Evolutionary conservation across 2,797 vertebrate genomes (phyloP).

Genomic region (Gorsachius magnificus): DNA sequence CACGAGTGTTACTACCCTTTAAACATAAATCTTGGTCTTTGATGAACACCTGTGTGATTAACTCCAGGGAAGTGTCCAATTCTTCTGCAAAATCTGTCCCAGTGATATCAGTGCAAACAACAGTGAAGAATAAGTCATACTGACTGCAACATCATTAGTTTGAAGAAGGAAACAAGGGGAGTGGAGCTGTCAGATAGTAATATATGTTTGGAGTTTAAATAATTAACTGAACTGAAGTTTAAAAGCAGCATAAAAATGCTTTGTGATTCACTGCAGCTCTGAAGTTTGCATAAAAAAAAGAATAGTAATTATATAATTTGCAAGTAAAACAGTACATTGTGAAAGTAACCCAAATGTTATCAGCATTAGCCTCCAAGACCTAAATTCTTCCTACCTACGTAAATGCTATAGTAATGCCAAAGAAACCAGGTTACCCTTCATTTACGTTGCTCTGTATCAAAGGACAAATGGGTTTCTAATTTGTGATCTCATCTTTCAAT

Average conservation of each 20-base stretch:
- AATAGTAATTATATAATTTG: not conserved
- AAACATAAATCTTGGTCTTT: not conserved
- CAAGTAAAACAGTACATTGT: not conserved
- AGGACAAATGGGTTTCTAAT: not conserved
- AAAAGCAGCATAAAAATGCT: not conserved
- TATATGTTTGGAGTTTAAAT: not conserved
- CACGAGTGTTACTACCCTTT: not conserved
- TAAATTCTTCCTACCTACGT: not conserved
- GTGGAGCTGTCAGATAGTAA: not conserved
- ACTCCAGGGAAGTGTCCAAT: not conserved
- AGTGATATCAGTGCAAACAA: not conserved
- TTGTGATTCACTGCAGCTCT: not conserved
- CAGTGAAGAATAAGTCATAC: not conserved
- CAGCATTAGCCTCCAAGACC: not conserved
- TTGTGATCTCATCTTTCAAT: not conserved
- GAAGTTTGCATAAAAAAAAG: not conserved
- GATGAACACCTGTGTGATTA: not conserved
- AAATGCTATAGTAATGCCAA: not conserved
- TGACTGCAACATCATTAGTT: not conserved
- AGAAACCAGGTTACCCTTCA: not conserved
- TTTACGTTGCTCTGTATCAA: not conserved
- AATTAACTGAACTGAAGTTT: not conserved
- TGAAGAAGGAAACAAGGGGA: not conserved
- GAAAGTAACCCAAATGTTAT: not conserved
- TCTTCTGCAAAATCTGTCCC: not conserved